Base-by-base conservation (phyloP, 2,113 vertebrate species). In the Anser brachyrhynchus region DNA sequence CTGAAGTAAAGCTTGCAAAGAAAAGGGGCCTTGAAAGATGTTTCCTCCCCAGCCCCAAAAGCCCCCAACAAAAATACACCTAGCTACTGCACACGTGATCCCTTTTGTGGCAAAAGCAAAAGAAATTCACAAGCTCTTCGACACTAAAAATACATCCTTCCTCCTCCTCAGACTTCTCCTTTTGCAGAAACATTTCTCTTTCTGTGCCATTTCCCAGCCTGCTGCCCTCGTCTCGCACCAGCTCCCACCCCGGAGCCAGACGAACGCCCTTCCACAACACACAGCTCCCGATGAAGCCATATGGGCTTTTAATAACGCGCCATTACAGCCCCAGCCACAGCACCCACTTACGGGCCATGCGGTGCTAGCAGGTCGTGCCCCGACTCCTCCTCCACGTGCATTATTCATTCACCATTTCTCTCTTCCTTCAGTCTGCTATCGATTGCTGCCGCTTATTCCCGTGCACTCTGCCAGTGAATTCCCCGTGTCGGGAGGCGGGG, bases 121-220 rank as follows among this genome's bases (percentile, higher is more conserved):
- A 83, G 29, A 49, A 35, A 54, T 52, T 77, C 82, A 86, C 51
- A 81, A 85, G 54, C 51, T 55, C 31, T 77, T 18, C 39, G 74
- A 25, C 76, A 25, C 73, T 89, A 96, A 92, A 93, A 90, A 78
- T 71, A 87, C 1, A 78, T 86, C 66, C 90, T 93, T 87, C 93
- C 66, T 93, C 75, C 75, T 86, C 57, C 88, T 78, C 14, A 8
- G 61, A 95, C 94, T 97, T 96, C 92, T 83, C 87, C 71, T 94
- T 96, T 95, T 9, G 10, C 88, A 89, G 72, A 17, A 81, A 10
- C 69, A 72, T 92, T 84, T 59, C 76, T 67, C 87, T 61, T 72
- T n/a, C 46, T 44, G 51, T 46, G 75, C 61, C 29, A 29, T 77
- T 92, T 86, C 85, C 82, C 92, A 84, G 61, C 7, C 59, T 46